phyloP scores from a whole-genome alignment of 2,797 vertebrate species.

The Enteromius radiatus region DNA sequence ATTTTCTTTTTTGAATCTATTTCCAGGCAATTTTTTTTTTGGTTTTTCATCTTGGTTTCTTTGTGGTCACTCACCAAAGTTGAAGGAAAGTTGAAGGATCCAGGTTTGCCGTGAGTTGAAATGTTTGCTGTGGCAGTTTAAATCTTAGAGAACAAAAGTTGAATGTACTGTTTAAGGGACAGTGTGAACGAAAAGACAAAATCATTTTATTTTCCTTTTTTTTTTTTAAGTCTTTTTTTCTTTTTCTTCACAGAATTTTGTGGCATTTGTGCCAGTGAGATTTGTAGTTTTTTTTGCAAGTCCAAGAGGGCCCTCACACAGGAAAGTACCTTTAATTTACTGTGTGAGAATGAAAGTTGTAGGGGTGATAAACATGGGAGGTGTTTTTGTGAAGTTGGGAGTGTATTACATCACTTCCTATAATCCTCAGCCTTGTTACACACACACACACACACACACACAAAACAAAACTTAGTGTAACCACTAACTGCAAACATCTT shows the following conservation, averaged over 20 bases:
- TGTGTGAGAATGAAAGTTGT: constrained; percentile 69
- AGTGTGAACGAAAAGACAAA: constrained; percentile 22
- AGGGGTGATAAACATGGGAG: constrained; percentile 48
- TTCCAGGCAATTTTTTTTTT: background rate
- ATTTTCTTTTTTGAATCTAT: constrained; percentile 13
- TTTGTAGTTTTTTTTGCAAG: constrained; percentile 21
- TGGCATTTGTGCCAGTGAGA: background rate
- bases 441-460: constrained; percentile 1
- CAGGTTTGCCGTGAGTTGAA: constrained; percentile 68
- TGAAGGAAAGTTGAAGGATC: constrained; percentile 60
- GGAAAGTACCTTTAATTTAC: constrained; percentile 24
- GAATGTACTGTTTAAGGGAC: constrained; percentile 51
- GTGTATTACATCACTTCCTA: constrained; percentile 71
- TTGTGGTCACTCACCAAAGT: constrained; percentile 65
- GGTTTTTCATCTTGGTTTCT: constrained; percentile 1
- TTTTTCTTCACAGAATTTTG: constrained; percentile 57
- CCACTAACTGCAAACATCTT: constrained; percentile 21
- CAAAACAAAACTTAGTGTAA: background rate
- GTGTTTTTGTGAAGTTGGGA: constrained; percentile 51
- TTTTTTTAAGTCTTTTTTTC: constrained; percentile 33
- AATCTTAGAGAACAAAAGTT: constrained; percentile 32
- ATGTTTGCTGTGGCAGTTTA: constrained; percentile 69
- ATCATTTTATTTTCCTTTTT: constrained; percentile 36
- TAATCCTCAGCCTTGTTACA: constrained; percentile 54
- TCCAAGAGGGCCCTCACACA: background rate